phyloP scores from a whole-genome alignment of 2,113 vertebrate genomes.

The Bubalus kerabau region DNA sequence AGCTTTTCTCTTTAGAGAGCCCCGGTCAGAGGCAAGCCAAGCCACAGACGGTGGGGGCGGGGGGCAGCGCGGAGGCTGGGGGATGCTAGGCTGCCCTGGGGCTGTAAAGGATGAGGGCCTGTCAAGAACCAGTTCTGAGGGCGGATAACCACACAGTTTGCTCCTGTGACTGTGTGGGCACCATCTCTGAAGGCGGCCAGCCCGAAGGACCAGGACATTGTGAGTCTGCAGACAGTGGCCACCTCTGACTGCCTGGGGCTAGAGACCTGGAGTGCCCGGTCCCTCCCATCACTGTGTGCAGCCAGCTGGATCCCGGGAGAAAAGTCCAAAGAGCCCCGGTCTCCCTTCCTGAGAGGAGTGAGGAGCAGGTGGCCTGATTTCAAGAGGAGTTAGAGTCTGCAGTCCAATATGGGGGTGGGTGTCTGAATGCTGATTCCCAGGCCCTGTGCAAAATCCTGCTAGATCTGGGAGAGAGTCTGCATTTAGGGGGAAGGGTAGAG shows the following conservation, averaged over 20 bases:
- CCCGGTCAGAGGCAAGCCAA: background rate
- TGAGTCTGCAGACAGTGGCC: background rate
- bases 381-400: background rate
- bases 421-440: background rate
- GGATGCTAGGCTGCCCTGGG: background rate
- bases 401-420: background rate
- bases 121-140: background rate
- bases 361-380: rapidly evolving
- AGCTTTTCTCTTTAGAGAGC: background rate
- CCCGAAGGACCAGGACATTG: background rate
- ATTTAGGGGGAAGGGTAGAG: background rate
- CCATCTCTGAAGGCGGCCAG: background rate
- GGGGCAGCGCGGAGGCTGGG: background rate
- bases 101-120: rapidly evolving
- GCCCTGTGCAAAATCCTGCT: background rate
- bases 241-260: background rate
- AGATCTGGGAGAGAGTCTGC: background rate
- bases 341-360: background rate
- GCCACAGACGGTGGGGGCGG: background rate
- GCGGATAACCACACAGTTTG: background rate
- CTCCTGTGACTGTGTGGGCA: background rate
- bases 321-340: background rate
- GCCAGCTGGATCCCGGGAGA: background rate
- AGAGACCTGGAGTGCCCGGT: background rate
- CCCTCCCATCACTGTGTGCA: rapidly evolving